phyloP scores from a whole-genome alignment of 2,113 vertebrate species.

The Ammodytes dubius region DNA sequence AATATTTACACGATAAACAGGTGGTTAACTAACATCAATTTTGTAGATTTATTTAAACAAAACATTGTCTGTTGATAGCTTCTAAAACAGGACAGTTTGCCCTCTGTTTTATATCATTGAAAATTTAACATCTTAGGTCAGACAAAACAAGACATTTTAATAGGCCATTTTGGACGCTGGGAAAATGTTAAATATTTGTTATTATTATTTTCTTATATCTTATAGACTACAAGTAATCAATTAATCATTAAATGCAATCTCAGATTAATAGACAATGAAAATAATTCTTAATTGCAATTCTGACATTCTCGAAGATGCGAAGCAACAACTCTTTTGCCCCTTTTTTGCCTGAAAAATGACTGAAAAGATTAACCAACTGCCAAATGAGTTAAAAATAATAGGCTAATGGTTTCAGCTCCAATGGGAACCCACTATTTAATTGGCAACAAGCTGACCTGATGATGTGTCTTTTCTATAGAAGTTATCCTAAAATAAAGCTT shows the following conservation, averaged over 20 bases:
- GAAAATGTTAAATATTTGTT: too few species aligned
- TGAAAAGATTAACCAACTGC: background rate
- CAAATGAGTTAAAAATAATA: background rate
- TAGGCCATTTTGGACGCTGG: too few species aligned
- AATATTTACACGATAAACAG: background rate
- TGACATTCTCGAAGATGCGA: background rate
- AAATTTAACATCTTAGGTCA: too few species aligned
- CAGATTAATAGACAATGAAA: too few species aligned
- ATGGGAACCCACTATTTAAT: background rate
- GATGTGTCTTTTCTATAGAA: background rate
- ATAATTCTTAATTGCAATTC: background rate
- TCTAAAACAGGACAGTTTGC: background rate
- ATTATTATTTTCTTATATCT: background rate
- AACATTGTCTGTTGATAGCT: background rate
- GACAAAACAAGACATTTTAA: too few species aligned
- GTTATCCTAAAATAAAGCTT: background rate
- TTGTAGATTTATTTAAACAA: background rate
- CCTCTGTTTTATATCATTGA: background rate
- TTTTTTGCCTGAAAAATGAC: background rate
- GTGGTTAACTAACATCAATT: background rate
- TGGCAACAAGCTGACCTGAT: background rate
- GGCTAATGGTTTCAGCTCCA: background rate
- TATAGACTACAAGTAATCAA: background rate
- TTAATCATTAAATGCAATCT: too few species aligned
- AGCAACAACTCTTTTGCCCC: background rate